Base-by-base conservation (phyloP, 1,140 invertebrate genomes). In the Glomeris maerens region DNA sequence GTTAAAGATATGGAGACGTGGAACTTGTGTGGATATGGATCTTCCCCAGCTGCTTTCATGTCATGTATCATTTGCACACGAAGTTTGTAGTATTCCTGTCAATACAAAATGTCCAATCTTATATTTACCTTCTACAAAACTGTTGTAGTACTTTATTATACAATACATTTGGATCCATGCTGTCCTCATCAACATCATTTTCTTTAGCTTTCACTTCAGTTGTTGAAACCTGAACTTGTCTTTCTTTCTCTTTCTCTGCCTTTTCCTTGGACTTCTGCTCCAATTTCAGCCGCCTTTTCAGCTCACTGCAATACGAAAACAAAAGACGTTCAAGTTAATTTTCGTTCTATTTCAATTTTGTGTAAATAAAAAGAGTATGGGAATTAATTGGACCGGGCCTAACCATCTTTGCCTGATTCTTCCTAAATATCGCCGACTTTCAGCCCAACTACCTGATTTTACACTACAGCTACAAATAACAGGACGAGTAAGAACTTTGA, bases 11-110 rank as follows among this genome's bases (percentile, higher is more conserved):
- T 87, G 2, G 80, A 77, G 0, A 99, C 94, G 71, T 90, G 74
- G 63, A 95, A 99, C 70, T 99, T 99, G 68, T 99, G 96, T 20
- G 95, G 95, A 68, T 98, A 99, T n/a, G 94, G 93, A 21, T 83
- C 74, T 22, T 68, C 63, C n/a, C 77, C 77, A 0, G 71, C 70
- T 52, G 70, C 69, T 70, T 96, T 96, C 2, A 92, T 68, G 31
- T 85, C 76, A 38, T 76, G 72, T 20, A 97, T 72, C 25, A 80
- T 78, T 50, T 77, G 72, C 0, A 77, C 78, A 53, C 94, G 74
- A 22, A 96, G 63, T 64, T 89, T 86, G 59, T 85, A 90, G 66
- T 90, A 97, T 72, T 97, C 81, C 77, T 81, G 56, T 5, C 52
- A 67, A 64, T 55, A 31, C 54, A 55, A 59, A 53, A 57, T 14